phyloP scores from a whole-genome alignment of 30 jellyfish, hydroid and myxozoan genomes.

The Aurelia coerulea region DNA sequence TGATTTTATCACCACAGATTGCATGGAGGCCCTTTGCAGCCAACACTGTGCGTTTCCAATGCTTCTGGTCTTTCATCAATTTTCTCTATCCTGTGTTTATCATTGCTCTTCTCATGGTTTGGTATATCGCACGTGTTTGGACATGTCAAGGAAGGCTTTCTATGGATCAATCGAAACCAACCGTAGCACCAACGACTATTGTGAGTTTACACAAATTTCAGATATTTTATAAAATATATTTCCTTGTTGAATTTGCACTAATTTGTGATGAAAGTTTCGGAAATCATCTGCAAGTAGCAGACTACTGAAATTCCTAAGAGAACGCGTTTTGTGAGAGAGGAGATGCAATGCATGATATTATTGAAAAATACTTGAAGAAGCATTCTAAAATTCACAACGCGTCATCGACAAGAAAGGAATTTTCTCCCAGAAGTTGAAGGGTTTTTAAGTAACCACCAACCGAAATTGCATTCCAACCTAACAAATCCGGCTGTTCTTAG shows the following conservation, averaged over 20 bases:
- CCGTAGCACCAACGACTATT: conserved; percentile 27
- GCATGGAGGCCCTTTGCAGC: conserved; percentile 87
- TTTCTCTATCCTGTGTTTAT: conserved; percentile 52
- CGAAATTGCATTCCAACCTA: no score
- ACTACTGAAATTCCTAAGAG: background rate
- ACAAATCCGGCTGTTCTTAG: no score
- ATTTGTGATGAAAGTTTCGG: background rate
- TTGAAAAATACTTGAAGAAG: no score
- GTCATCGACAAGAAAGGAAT: no score
- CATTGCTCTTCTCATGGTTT: conserved; percentile 54
- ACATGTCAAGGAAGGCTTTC: conserved; percentile 83
- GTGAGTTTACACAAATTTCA: conserved; percentile 12
- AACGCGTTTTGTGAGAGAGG: background rate
- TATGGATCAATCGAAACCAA: conserved; percentile 40
- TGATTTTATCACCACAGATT: conserved; percentile 37
- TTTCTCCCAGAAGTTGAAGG: no score
- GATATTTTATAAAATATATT: background rate
- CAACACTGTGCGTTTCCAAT: conserved; percentile 49
- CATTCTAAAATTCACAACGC: no score
- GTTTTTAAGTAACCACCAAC: no score
- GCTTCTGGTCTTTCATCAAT: conserved; percentile 62
- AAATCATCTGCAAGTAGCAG: background rate
- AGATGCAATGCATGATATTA: background rate
- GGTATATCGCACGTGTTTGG: conserved; percentile 72
- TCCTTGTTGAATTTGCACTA: no score